Evolutionary conservation across 1,140 invertebrate species (phyloP), one percentile per base, ranked within the genome.

Genomic region (Caenorhabditis remanei): DNA sequence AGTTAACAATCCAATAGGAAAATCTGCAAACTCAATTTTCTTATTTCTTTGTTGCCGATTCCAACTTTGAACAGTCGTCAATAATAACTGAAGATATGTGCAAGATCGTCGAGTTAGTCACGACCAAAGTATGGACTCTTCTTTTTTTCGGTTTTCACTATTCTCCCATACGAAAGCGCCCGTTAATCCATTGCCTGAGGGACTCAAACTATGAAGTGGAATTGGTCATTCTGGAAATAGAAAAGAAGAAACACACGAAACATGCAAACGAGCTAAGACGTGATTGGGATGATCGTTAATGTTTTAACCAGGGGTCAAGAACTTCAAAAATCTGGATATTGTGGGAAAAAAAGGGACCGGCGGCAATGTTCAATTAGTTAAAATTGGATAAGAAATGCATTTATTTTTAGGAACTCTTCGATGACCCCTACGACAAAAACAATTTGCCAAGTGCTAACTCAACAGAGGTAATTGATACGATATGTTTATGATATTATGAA

Each of bases 391-490:
- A 32, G 32, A 32, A 32, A 32, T 32, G 32, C 0, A 32, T 32
- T 32, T 2, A 32, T 65, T 89, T 92, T 56, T 71, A 91, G 91
- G 79, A 88, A 13, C 87, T 92, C 19, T 92, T 92, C 88, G 58
- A 85, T 46, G 91, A 92, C 58, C 86, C 87, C 14, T 92, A 92
- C 84, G 91, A 92, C 86, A 92, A 92, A 87, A 92, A 92, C 75
- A 92, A 88, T 86, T 63, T 92, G 61, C 91, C 91, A 0, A 92
- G 91, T n/a, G 86, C 91, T 5, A 89, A 92, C 53, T 87, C 90
- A 3, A 92, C 92, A 32, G 65, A 84, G 83, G 86, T 87, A 67
- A 67, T 0, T 8, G 0, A 21, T 5, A 61, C 0, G 7, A 53
- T 13, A 2, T 2, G 14, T 58, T 21, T 3, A 19, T 9, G 11